phyloP scores from a whole-genome alignment of 2,113 vertebrate species.

The Atlantisia rogersi region DNA sequence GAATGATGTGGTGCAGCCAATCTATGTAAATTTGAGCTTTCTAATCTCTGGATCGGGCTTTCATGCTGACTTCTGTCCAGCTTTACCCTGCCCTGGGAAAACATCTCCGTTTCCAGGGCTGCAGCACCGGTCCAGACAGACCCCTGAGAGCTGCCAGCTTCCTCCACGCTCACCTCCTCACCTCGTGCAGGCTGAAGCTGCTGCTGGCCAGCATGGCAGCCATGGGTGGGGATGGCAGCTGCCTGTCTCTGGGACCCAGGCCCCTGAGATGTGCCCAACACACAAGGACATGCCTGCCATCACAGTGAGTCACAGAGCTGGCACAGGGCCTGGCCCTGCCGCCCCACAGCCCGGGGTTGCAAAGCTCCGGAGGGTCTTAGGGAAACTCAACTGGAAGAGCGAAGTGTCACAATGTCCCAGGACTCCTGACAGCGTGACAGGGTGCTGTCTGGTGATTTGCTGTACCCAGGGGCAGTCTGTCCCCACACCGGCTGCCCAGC shows the following conservation, averaged over 20 bases:
- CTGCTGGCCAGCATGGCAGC: not conserved
- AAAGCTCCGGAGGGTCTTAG: not conserved
- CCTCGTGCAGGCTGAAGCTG: fast-evolving
- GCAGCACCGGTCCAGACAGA: not conserved
- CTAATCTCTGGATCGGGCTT: slow-evolving; percentile 55
- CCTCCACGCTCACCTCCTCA: not conserved
- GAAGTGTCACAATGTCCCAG: not conserved
- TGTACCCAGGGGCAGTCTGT: not conserved
- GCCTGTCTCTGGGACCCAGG: not conserved
- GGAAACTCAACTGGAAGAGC: not conserved
- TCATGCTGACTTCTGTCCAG: slow-evolving; percentile 50
- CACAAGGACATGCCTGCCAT: not conserved
- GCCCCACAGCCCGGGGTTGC: not conserved
- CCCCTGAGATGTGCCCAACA: fast-evolving
- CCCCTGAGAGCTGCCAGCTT: not conserved
- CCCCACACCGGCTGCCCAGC: not conserved
- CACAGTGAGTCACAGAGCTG: not conserved
- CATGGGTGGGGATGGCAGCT: not conserved
- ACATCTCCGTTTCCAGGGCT: not conserved
- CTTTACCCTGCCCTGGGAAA: slow-evolving; percentile 36
- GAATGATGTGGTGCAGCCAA: slow-evolving; percentile 47
- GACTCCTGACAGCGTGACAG: not conserved
- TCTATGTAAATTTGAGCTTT: slow-evolving; percentile 10
- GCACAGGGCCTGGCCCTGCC: not conserved
- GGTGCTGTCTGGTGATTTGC: not conserved